A percentile compares a stretch with the other conserved stretches of the same genome.
phyloP scores from a whole-genome alignment of 2,797 vertebrate genomes.

The Telmatherina bonti region DNA sequence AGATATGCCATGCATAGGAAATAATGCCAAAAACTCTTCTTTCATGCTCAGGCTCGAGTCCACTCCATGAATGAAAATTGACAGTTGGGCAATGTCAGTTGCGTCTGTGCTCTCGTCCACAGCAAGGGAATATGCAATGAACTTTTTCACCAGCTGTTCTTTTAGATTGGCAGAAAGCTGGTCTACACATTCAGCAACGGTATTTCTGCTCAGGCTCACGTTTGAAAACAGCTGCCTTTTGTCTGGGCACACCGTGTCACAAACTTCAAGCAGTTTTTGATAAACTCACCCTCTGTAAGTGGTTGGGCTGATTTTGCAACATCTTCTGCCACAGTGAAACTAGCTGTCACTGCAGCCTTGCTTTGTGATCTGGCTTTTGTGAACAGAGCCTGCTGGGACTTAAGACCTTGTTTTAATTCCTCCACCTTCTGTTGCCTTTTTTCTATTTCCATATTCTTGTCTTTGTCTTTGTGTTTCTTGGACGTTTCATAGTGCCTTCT shows the following conservation, averaged over 20 bases:
- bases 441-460: too few species aligned
- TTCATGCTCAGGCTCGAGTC: conserved; percentile 1
- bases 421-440: too few species aligned
- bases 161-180: conserved; percentile 13
- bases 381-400: conserved; percentile 3
- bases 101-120: not conserved
- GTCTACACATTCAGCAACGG: not conserved
- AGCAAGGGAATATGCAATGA: conserved; percentile 1
- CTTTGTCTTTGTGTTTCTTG: too few species aligned
- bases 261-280: too few species aligned
- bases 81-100: not conserved
- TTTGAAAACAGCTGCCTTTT: conserved; percentile 9
- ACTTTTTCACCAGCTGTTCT: conserved; percentile 8
- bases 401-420: conserved; percentile 8
- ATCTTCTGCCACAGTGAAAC: conserved; percentile 12
- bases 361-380: conserved; percentile 17
- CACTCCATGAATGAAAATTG: not conserved
- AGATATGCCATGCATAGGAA: conserved; percentile 7
- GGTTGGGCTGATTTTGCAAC: conserved; percentile 1
- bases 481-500: too few species aligned
- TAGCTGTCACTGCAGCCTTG: not conserved
- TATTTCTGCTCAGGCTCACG: not conserved
- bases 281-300: not conserved
- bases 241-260: not conserved
- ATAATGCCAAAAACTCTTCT: not conserved